Conservation (phyloP, 1,140 invertebrate species). For the Kradibia gibbosae region DNA sequence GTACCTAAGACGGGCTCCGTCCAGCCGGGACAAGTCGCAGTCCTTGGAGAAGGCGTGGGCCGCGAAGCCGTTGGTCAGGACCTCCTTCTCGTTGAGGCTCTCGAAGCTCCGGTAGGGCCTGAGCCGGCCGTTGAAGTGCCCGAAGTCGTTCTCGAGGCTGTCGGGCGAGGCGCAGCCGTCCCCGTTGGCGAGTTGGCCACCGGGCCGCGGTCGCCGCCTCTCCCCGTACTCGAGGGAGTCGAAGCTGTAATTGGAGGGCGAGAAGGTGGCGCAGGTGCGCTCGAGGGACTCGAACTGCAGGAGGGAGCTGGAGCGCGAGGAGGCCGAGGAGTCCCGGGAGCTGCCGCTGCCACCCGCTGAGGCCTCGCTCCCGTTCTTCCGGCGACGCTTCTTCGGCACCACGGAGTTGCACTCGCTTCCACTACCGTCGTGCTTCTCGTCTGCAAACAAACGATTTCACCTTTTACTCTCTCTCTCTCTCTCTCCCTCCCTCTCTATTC, state of each 20-base stretch:
- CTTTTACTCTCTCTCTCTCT: neutral
- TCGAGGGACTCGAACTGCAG: constrained; percentile 87
- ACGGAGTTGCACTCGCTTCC: constrained; percentile 84
- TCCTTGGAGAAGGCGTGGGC: constrained; percentile 36
- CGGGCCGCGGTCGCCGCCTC: neutral
- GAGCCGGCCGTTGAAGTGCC: constrained; percentile 61
- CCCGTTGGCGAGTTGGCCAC: neutral
- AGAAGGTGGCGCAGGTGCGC: constrained; percentile 76
- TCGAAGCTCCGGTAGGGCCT: constrained; percentile 70
- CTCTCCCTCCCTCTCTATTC: too few relatives aligned
- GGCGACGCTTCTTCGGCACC: constrained; percentile 84
- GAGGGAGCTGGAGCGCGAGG: constrained; percentile 81
- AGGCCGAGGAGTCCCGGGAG: constrained; percentile 58
- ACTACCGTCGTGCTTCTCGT: constrained; percentile 71
- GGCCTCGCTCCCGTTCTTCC: constrained; percentile 70
- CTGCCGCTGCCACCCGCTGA: constrained; percentile 58
- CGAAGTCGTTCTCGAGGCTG: constrained; percentile 72
- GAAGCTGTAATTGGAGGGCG: constrained; percentile 74
- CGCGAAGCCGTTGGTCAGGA: constrained; percentile 28
- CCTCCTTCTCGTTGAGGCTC: constrained; percentile 52
- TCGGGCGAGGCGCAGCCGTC: constrained; percentile 70
- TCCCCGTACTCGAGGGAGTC: constrained; percentile 72
- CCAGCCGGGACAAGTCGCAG: constrained; percentile 29
- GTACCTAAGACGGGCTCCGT: constrained; percentile 6
- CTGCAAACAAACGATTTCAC: constrained; percentile 48